Percentiles rank a stretch among this genome's conserved stretches.
Evolutionary conservation across 2,888 invertebrate species (phyloP).

Genomic region (Nomada ruficornis): DNA sequence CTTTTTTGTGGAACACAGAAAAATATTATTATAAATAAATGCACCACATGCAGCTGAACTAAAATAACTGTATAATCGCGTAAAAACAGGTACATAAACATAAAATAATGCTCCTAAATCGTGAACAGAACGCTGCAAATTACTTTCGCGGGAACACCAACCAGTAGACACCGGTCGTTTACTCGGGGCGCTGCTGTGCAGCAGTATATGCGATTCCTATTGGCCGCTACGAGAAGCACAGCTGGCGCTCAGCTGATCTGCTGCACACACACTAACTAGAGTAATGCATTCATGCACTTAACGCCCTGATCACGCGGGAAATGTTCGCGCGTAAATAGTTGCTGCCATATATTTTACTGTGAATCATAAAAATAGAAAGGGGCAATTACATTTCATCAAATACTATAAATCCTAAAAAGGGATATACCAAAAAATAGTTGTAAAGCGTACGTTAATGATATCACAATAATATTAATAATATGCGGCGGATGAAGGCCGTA

Average conservation of each 20-base stretch:
- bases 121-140: conserved; percentile 40
- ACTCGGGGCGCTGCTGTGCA: conserved; percentile 52
- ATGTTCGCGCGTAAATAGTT: conserved; percentile 79
- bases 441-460: too few species aligned
- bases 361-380: conserved; percentile 11
- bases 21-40: neutral
- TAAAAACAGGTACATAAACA: neutral
- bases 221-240: conserved; percentile 77
- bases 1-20: conserved; percentile 19
- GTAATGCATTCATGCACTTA: conserved; percentile 51
- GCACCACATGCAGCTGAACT: neutral
- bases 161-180: conserved; percentile 69
- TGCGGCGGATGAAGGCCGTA: too few species aligned
- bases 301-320: conserved; percentile 78
- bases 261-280: conserved; percentile 45
- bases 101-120: conserved; percentile 22
- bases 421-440: too few species aligned
- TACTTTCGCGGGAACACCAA: conserved; percentile 78
- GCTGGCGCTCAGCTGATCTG: conserved; percentile 84
- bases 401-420: neutral
- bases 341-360: conserved; percentile 59
- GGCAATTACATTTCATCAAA: neutral
- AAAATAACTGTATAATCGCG: neutral
- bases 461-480: too few species aligned
- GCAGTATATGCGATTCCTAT: conserved; percentile 63